A percentile compares a stretch with the other conserved stretches of the same genome.
Evolutionary conservation across 2,888 invertebrate species (phyloP).

Genomic region (Cepaea hortensis): DNA sequence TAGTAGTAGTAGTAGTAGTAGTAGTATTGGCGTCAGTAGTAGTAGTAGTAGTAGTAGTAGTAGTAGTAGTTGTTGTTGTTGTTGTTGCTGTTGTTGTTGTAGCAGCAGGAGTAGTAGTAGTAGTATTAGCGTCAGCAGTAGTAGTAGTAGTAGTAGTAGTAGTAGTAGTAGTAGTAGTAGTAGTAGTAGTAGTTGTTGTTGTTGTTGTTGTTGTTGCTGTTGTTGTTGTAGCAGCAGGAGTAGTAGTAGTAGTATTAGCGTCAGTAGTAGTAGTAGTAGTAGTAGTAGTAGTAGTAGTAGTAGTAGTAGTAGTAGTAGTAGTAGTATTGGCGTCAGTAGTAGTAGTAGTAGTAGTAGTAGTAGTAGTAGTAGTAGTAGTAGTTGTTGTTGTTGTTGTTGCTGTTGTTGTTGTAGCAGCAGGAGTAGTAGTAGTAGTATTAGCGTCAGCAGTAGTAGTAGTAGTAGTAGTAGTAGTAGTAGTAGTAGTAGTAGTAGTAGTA

Average conservation of each 20-base stretch:
- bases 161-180: background rate
- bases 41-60: background rate
- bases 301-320: too few relatives aligned
- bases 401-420: background rate
- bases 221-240: background rate
- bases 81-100: background rate
- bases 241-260: background rate
- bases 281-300: too few relatives aligned
- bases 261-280: background rate
- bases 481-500: too few relatives aligned
- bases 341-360: background rate
- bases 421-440: background rate
- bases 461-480: too few relatives aligned
- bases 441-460: too few relatives aligned
- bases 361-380: slow-evolving; percentile 1
- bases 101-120: too few relatives aligned
- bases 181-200: background rate
- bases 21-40: too few relatives aligned
- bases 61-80: background rate
- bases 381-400: too few relatives aligned
- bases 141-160: background rate
- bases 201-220: too few relatives aligned
- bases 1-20: too few relatives aligned
- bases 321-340: too few relatives aligned
- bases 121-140: too few relatives aligned